Conservation (phyloP, 2,888 invertebrate genomes). For the Uropetala carovei region DNA sequence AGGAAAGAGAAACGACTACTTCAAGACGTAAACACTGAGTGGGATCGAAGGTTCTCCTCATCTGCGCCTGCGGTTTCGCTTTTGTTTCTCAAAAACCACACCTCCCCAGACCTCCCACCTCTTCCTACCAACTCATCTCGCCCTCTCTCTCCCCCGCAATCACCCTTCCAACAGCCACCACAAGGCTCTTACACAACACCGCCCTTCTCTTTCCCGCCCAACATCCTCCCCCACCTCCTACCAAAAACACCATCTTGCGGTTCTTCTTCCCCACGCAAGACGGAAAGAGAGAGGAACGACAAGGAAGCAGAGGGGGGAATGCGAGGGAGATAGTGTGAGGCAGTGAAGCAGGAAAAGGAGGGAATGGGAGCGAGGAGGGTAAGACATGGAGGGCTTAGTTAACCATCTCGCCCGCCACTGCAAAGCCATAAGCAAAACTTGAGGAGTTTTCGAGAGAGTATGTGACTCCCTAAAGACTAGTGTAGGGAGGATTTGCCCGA, state of each 20-base stretch:
- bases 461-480: slow-evolving; percentile 49
- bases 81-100: slow-evolving; percentile 53
- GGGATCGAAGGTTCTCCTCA: slow-evolving; percentile 36
- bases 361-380: neutral
- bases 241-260: slow-evolving; percentile 53
- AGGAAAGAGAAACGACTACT: neutral
- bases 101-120: slow-evolving; percentile 38
- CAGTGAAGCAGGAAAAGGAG: neutral
- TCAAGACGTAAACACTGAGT: slow-evolving; percentile 48
- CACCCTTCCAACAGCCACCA: neutral
- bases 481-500: slow-evolving; percentile 3
- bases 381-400: neutral
- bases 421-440: slow-evolving; percentile 61
- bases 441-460: slow-evolving; percentile 37
- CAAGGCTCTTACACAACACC: slow-evolving; percentile 30
- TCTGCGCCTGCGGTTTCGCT: slow-evolving; percentile 60
- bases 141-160: neutral
- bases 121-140: neutral
- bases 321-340: neutral
- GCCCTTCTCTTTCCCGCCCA: neutral
- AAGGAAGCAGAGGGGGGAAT: neutral
- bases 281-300: neutral
- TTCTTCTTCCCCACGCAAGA: neutral
- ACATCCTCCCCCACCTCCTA: slow-evolving; percentile 20
- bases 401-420: slow-evolving; percentile 58